Evolutionary conservation across 2,888 invertebrate species (phyloP), one percentile per base, ranked within the genome.

Genomic region (Anthoptus insignis): DNA sequence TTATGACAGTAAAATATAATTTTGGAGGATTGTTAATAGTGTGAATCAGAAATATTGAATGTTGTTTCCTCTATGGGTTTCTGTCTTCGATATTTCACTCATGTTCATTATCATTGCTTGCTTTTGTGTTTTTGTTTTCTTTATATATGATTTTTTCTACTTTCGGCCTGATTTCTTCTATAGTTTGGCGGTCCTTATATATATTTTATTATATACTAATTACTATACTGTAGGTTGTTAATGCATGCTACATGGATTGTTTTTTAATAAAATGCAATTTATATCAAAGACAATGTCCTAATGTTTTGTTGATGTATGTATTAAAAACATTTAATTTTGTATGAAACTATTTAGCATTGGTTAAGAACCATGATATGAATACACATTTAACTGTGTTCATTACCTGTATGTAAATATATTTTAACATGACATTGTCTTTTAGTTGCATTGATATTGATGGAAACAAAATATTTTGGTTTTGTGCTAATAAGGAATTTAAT

Each of bases 71-170:
- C 47, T 42, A 0, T 42, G 19, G 7, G 39, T 19, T 5, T 24
- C n/a, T 29, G 29, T 16, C 9, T 50, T 8, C 6, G n/a, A 19
- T 47, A 72, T 67, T 68, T 78, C 82, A 81, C 76, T 75, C 83
- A 82, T 73, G 65, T 63, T 78, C 88, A 87, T 76, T 59, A 71
- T 73, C 78, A 77, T 87, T 72, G 87, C 89, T 88, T 86, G 89
- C 89, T 89, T 86, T 80, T 87, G 85, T 88, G 82, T 86, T 72
- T 73, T 70, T 73, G 70, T 70, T 69, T 71, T 74, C 1, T 71
- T 74, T 74, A 69, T 74, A 64, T 49, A 61, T n/a, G n/a, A n/a
- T n/a, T 59, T 69, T 78, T 37, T 64, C 64, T 54, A 50, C 73
- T 73, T 65, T 34, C 32, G 50, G 65, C 66, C 58, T 61, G 27